phyloP scores from a whole-genome alignment of 1,140 invertebrate species.

The Achatina immaculata region DNA sequence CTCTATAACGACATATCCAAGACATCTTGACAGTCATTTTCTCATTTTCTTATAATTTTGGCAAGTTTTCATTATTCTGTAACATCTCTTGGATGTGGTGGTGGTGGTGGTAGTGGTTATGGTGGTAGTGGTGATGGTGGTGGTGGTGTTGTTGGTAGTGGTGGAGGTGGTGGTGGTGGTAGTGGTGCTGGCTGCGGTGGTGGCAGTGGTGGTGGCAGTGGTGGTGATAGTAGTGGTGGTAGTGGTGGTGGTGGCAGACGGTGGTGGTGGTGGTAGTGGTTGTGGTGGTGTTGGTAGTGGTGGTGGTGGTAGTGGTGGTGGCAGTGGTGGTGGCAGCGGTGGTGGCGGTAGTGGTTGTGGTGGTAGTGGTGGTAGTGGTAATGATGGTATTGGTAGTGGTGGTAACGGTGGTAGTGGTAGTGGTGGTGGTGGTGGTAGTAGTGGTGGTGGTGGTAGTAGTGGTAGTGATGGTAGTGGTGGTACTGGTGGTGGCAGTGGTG shows the following conservation, averaged over 20 bases:
- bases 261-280: too few relatives aligned
- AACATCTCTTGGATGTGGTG: background rate
- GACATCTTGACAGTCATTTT: too few relatives aligned
- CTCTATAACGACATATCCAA: too few relatives aligned
- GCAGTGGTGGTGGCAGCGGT: too few relatives aligned
- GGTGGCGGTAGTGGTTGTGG: background rate
- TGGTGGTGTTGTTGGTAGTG: slow-evolving; percentile 6
- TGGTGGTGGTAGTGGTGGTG: too few relatives aligned
- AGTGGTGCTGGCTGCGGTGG: background rate
- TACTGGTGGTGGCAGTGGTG: slow-evolving; percentile 6
- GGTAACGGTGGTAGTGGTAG: slow-evolving; percentile 11
- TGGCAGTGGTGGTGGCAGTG: slow-evolving; percentile 6
- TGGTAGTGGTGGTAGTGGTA: slow-evolving; percentile 5
- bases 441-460: slow-evolving; percentile 9
- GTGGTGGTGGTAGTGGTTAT: slow-evolving; percentile 6
- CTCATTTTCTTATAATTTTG: too few relatives aligned
- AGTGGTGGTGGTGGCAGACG: too few relatives aligned
- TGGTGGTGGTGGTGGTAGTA: slow-evolving; percentile 5
- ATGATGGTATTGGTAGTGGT: background rate
- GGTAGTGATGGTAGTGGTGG: slow-evolving; percentile 6
- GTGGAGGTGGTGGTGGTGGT: background rate
- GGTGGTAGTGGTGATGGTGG: background rate
- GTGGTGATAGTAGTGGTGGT: background rate
- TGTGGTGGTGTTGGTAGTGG: too few relatives aligned
- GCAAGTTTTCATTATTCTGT: too few relatives aligned